Evolutionary conservation across 2,888 invertebrate species (phyloP), one percentile per base, ranked within the genome.

Genomic region (Frankliniella intonsa): DNA sequence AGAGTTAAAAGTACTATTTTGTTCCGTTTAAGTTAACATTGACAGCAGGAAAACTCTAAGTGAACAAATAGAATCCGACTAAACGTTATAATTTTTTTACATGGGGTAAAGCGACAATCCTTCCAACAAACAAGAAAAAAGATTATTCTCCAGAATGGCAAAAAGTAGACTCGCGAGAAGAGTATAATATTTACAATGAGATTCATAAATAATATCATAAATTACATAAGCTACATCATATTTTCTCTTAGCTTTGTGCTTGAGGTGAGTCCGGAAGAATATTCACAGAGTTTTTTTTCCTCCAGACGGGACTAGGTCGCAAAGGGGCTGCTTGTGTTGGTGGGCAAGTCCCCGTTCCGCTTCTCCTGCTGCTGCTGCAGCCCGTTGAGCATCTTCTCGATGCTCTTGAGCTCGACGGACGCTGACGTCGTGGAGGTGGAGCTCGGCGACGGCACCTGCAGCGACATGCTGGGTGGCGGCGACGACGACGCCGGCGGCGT

Each of bases 301-400:
- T 62, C 62, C 25, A n/a, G 12, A 76, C 69, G 69, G 69, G 69
- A 76, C 69, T 76, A 76, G 69, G 69, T 76, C 25, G 69, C 69
- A 25, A 76, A 76, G 69, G 69, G 25, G 69, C 69, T 76, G 55
- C 55, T 19, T 19, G 55, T 19, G 55, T 55, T 55, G 22, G 25
- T 25, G 69, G 69, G 22, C 11, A 22, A 12, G 22, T 76, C 69
- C 25, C 69, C 69, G 25, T 76, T 25, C 83, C 81, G 83, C 83
- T 81, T 82, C 22, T 76, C 69, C 50, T 22, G 27, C 22, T 84
- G 87, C 85, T 96, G 95, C 88, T 97, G 97, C 84, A 97, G 90
- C 22, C 97, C 97, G 89, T 97, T 97, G 85, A 98, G 97, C 97
- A 97, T 97, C 88, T 97, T 96, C 90, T 98, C 97, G 90, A 98